phyloP scores from a whole-genome alignment of 2,113 vertebrate species.

The Centrocercus urophasianus region DNA sequence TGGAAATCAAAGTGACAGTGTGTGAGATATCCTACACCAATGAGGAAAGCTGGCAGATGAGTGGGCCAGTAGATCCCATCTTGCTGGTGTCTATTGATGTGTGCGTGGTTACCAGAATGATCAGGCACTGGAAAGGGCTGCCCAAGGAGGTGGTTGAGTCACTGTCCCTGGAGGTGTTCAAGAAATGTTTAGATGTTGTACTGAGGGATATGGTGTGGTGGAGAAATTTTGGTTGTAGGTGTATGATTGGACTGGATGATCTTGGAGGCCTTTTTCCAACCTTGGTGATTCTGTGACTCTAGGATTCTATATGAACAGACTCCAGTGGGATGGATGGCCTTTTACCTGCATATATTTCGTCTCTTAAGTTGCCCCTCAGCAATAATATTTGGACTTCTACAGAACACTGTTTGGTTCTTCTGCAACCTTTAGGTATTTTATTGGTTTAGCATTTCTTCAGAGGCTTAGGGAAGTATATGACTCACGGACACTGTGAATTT shows the following conservation, averaged over 20 bases:
- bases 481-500: slow-evolving; percentile 35
- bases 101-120: not conserved
- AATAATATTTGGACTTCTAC: slow-evolving; percentile 62
- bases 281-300: too few species aligned
- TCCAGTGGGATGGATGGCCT: slow-evolving; percentile 20
- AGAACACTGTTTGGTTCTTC: slow-evolving; percentile 59
- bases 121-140: too few species aligned
- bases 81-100: not conserved
- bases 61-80: not conserved
- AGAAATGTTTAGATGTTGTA: too few species aligned
- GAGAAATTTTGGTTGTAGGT: too few species aligned
- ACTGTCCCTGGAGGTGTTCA: too few species aligned
- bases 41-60: not conserved
- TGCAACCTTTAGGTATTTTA: slow-evolving; percentile 75
- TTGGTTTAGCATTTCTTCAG: slow-evolving; percentile 77
- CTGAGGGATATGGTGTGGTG: too few species aligned
- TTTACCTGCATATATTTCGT: slow-evolving; percentile 68
- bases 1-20: not conserved
- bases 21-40: not conserved
- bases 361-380: slow-evolving; percentile 48
- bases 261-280: too few species aligned
- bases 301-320: not conserved
- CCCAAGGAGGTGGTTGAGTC: too few species aligned
- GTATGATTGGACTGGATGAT: too few species aligned
- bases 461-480: slow-evolving; percentile 63